A percentile compares a stretch with the other conserved stretches of the same genome.
Evolutionary conservation across 1,140 invertebrate genomes (phyloP).

Genomic region (Drosophila triauraria): DNA sequence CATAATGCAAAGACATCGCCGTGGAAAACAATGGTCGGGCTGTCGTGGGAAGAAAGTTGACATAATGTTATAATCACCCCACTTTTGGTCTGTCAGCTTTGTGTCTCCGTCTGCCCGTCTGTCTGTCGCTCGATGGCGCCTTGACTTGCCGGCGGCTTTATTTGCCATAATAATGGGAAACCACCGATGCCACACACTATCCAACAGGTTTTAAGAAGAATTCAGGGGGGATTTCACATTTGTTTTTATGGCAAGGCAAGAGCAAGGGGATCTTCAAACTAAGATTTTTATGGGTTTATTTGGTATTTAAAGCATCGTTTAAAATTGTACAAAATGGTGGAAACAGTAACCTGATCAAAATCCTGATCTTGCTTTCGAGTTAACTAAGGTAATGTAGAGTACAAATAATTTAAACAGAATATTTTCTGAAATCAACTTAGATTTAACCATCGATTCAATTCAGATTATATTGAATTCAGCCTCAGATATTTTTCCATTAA

Average conservation of each 20-base stretch:
- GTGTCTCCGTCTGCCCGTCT: constrained; percentile 12
- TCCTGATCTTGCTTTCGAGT: no score
- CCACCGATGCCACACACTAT: constrained; percentile 57
- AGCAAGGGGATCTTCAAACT: neutral
- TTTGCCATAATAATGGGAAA: constrained; percentile 76
- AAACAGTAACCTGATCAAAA: no score
- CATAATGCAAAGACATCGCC: constrained; percentile 22
- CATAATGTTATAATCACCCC: constrained; percentile 80
- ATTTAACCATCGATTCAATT: no score
- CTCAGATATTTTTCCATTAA: no score
- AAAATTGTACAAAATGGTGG: no score
- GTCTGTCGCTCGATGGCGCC: constrained; percentile 58
- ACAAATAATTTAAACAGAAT: no score
- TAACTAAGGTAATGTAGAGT: no score
- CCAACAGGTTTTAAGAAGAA: constrained; percentile 39
- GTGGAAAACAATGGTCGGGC: constrained; percentile 52
- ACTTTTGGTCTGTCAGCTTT: constrained; percentile 61
- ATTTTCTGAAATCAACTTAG: no score
- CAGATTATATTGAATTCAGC: no score
- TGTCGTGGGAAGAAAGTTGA: constrained; percentile 82
- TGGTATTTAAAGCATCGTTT: neutral
- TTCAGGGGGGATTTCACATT: neutral
- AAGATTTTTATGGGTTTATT: neutral
- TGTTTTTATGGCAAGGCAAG: neutral
- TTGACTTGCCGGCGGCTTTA: constrained; percentile 61